Evolutionary conservation across 2,888 invertebrate genomes (phyloP).

Genomic region (Microplitis deprimator): DNA sequence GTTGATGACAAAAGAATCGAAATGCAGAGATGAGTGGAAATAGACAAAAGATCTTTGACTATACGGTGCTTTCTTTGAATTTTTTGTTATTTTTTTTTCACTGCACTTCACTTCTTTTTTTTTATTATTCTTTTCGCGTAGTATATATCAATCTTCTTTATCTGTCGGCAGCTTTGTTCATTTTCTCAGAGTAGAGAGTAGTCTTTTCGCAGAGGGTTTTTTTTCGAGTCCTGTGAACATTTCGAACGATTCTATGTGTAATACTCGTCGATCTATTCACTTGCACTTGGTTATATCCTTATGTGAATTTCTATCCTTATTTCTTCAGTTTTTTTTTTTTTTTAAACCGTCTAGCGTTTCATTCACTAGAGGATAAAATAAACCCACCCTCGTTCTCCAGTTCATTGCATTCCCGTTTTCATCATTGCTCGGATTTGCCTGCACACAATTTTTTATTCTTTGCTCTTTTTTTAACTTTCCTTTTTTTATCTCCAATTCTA

Average conservation of each 20-base stretch:
- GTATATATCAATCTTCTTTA: conserved; percentile 1
- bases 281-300: conserved; percentile 19
- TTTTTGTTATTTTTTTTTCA: conserved; percentile 8
- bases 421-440: conserved; percentile 29
- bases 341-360: conserved; percentile 32
- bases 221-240: conserved; percentile 64
- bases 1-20: conserved; percentile 20
- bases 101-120: conserved; percentile 10
- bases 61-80: conserved; percentile 51
- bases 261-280: conserved; percentile 54
- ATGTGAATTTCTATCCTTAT: conserved; percentile 23
- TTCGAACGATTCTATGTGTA: conserved; percentile 62
- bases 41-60: conserved; percentile 62
- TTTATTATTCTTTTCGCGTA: conserved; percentile 8
- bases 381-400: conserved; percentile 27
- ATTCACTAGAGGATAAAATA: conserved; percentile 26
- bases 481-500: conserved; percentile 17
- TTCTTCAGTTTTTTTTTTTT: conserved; percentile 17
- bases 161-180: conserved; percentile 58
- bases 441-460: conserved; percentile 24
- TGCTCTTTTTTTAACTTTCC: not conserved
- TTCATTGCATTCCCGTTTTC: conserved; percentile 25
- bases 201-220: conserved; percentile 1
- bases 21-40: conserved; percentile 22
- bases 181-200: conserved; percentile 60